Percentiles rank a stretch among this genome's conserved stretches.
Conservation (phyloP, 2,113 vertebrate genomes). For the Rhadina sibilatrix region DNA sequence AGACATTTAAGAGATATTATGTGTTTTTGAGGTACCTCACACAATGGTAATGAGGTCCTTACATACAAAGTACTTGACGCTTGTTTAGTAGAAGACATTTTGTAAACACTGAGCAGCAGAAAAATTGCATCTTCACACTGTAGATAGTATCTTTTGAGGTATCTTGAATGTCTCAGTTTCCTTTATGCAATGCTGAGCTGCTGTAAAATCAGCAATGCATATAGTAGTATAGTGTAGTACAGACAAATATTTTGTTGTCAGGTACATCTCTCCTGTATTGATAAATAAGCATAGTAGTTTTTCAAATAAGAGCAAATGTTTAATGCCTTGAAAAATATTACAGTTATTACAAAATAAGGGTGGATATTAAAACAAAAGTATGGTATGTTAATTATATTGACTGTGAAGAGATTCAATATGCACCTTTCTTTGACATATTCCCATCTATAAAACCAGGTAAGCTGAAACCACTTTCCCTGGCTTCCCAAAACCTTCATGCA, state of each 20-base stretch:
- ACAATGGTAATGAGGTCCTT: not conserved
- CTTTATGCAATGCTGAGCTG: not conserved
- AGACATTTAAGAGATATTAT: not conserved
- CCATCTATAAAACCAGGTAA: not conserved
- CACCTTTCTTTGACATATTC: not conserved
- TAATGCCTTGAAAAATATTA: not conserved
- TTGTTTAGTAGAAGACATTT: not conserved
- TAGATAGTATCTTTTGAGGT: not conserved
- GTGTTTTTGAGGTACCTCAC: not conserved
- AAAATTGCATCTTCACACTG: not conserved
- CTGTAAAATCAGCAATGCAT: not conserved
- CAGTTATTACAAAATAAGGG: not conserved
- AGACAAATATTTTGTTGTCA: not conserved
- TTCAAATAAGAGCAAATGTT: not conserved
- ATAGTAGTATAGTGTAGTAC: not conserved
- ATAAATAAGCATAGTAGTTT: not conserved
- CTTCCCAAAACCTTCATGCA: not conserved
- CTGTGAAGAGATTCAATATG: not conserved
- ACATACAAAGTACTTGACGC: not conserved
- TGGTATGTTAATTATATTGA: not conserved
- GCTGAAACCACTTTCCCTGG: not conserved
- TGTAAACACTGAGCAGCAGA: not conserved
- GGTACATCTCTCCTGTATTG: not conserved
- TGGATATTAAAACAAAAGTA: not conserved
- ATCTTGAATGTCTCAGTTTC: not conserved